Evolutionary conservation across 2,797 vertebrate genomes (phyloP).

Genomic region (Lithobates pipiens): DNA sequence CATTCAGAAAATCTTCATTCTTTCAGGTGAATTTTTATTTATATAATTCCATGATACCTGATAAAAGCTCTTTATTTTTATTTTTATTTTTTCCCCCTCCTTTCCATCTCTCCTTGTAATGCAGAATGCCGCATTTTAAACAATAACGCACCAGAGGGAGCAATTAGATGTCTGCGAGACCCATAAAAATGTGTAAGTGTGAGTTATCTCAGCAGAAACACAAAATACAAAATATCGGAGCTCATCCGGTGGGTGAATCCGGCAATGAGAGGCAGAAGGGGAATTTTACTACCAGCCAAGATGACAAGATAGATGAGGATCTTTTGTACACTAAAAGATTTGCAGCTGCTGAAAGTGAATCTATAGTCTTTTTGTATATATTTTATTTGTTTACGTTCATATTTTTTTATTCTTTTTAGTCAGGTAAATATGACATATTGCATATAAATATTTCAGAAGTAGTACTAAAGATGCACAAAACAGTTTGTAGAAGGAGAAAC

Average conservation of each 20-base stretch:
- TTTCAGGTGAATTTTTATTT: background rate
- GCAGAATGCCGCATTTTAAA: constrained; percentile 40
- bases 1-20: background rate
- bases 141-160: constrained; percentile 46
- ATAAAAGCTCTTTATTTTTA: background rate
- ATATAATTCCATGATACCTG: constrained; percentile 6
- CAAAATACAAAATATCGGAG: constrained; percentile 20
- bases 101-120: constrained; percentile 29
- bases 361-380: no score
- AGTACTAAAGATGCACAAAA: no score
- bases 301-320: constrained; percentile 5
- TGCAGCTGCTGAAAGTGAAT: constrained; percentile 11
- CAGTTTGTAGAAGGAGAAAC: no score
- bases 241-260: background rate
- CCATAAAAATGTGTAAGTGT: constrained; percentile 40
- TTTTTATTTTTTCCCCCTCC: background rate
- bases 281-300: background rate
- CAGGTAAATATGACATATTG: no score
- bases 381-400: no score
- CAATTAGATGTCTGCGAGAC: constrained; percentile 49
- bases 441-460: no score
- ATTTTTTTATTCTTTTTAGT: no score
- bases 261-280: background rate
- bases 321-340: background rate
- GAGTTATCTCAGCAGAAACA: constrained; percentile 21